Evolutionary conservation across 2,113 vertebrate species (phyloP), one percentile per base, ranked within the genome.

Genomic region (Tympanuchus pallidicinctus): DNA sequence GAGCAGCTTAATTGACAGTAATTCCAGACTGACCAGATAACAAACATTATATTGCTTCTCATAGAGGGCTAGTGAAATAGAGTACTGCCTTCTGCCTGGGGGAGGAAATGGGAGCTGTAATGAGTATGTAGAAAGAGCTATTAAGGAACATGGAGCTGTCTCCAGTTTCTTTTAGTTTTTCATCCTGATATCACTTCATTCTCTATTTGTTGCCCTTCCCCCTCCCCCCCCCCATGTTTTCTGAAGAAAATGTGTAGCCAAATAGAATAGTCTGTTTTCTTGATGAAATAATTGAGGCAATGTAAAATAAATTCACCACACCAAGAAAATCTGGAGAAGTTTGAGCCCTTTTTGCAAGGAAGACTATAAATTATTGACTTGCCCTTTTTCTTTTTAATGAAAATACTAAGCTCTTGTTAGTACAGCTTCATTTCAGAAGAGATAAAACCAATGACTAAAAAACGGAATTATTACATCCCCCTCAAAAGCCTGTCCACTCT

Each of bases 1-100:
- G 72, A 91, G 71, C 50, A 79, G 56, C 64, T 93, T 95, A 95
- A 96, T 73, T 97, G 77, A 48, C 27, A 88, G 69, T 84, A 81
- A 88, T 87, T 89, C 63, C 42, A 66, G 87, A 54, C 59, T 79
- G 61, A 59, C 61, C 69, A 66, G 75, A 52, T 6, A 92, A 63
- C 43, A 92, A 89, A 82, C 28, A 64, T 32, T 75, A 66, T 61
- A 72, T 45, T 88, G 13, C 67, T 91, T 88, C 79, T 93, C 66
- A 76, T 64, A 0, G 1, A 4, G 13, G 34, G 63, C 67, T 67
- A 52, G 38, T 95, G 83, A 88, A 94, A 82, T 45, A 19, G 56
- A 60, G 19, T 77, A 38, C 8, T 84, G 82, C 42, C 61, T 63
- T 40, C 82, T 56, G 42, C 42, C 43, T 52, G 38, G 28, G 66